Evolutionary conservation across 2,113 vertebrate genomes (phyloP).

Genomic region (Haemorhous mexicanus): DNA sequence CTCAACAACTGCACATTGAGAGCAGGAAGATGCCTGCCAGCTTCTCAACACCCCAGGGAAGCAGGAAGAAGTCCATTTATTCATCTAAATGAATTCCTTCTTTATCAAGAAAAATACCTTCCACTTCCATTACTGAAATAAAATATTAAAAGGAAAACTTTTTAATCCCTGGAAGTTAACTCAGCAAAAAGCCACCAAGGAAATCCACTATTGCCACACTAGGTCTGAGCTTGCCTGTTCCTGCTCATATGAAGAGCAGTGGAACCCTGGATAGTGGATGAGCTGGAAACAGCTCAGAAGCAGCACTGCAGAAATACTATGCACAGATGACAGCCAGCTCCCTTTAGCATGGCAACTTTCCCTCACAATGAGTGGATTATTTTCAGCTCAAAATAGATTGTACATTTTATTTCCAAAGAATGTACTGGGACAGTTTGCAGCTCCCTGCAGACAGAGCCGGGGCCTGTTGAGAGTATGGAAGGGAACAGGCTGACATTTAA

Average conservation of each 20-base stretch:
- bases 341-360: background rate
- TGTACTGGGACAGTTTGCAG: background rate
- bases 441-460: background rate
- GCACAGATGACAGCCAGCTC: background rate
- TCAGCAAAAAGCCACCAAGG: background rate
- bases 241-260: background rate
- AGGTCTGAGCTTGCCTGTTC: background rate
- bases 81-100: background rate
- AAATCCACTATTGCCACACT: background rate
- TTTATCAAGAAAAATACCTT: background rate
- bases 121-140: background rate
- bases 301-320: background rate
- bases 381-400: background rate
- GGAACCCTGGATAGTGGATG: background rate
- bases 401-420: background rate
- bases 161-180: background rate
- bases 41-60: background rate
- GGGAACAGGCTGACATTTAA: background rate
- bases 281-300: background rate
- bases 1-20: background rate
- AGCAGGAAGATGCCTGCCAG: background rate
- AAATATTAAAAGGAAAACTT: background rate
- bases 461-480: background rate
- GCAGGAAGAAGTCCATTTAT: background rate
- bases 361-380: background rate